Percentiles rank a stretch among this genome's conserved stretches.
Evolutionary conservation across 2,797 vertebrate species (phyloP).

Genomic region (Scolopax rusticola): DNA sequence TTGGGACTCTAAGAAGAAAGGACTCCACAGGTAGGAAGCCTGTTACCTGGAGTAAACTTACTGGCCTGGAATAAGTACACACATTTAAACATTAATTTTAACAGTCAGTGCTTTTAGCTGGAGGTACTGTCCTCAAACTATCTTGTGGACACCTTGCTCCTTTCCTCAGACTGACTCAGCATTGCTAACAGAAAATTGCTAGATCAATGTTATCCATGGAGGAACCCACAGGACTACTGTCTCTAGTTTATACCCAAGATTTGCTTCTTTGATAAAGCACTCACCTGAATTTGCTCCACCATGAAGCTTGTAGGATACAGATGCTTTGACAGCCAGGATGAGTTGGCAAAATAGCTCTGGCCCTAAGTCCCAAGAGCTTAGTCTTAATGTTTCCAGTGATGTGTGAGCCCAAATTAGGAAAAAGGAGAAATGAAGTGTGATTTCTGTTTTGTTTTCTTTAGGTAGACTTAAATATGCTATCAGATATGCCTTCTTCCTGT

Average conservation of each 20-base stretch:
- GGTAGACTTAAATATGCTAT: not conserved
- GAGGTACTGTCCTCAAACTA: not conserved
- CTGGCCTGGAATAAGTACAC: not conserved
- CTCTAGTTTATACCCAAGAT: not conserved
- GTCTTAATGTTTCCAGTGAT: not conserved
- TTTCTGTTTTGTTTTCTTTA: not conserved
- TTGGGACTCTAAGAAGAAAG: not conserved
- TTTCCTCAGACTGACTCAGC: not conserved
- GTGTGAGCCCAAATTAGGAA: not conserved
- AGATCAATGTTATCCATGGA: not conserved
- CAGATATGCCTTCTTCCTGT: not conserved
- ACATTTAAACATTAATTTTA: not conserved
- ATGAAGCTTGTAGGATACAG: not conserved
- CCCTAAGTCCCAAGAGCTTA: not conserved
- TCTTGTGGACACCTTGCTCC: not conserved
- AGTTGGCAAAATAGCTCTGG: not conserved
- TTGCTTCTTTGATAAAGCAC: not conserved
- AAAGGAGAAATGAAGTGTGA: not conserved
- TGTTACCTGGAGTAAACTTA: not conserved
- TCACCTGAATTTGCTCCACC: not conserved
- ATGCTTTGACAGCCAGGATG: not conserved
- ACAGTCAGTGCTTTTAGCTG: not conserved
- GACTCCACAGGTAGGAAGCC: not conserved
- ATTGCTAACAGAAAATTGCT: not conserved
- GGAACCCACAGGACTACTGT: not conserved